phyloP scores from a whole-genome alignment of 30 jellyfish, hydroid and myxozoan genomes.

The Aurelia coerulea region DNA sequence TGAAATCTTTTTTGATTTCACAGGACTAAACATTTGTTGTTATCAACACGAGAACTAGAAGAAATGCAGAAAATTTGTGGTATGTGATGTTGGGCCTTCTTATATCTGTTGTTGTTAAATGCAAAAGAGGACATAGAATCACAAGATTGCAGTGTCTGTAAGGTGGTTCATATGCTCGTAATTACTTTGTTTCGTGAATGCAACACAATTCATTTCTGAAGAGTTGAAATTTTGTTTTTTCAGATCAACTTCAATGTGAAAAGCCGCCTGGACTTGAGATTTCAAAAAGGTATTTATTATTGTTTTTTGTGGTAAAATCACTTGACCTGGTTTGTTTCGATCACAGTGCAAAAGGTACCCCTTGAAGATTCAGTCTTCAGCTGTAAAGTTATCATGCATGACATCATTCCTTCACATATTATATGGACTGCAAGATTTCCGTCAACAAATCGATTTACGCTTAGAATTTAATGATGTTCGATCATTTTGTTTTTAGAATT shows the following conservation, averaged over 20 bases:
- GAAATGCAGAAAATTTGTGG: constrained; percentile 87
- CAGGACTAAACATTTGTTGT: constrained; percentile 84
- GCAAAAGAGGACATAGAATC: not conserved
- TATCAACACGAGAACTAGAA: constrained; percentile 83
- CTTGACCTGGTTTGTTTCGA: not conserved
- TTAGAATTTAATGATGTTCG: no score
- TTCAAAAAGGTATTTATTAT: constrained; percentile 50
- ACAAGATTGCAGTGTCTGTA: no score
- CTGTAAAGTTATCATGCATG: not conserved
- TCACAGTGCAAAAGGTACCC: not conserved
- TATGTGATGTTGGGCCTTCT: constrained; percentile 13
- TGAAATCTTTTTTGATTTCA: not conserved
- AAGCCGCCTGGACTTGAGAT: constrained; percentile 74
- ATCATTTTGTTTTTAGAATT: no score
- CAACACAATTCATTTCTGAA: not conserved
- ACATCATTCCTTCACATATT: not conserved
- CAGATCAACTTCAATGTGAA: constrained; percentile 54
- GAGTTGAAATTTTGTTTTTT: not conserved
- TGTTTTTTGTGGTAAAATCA: not conserved
- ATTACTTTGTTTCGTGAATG: not conserved
- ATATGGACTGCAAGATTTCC: not conserved
- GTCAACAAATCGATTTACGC: not conserved
- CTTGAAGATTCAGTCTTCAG: not conserved
- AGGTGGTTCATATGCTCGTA: not conserved
- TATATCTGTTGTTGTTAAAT: not conserved